These are phyloP conservation scores for Drosophila subsilvestris DNA, from an alignment of 2,888 invertebrate genomes.

Conservation along the genomic window DNA sequence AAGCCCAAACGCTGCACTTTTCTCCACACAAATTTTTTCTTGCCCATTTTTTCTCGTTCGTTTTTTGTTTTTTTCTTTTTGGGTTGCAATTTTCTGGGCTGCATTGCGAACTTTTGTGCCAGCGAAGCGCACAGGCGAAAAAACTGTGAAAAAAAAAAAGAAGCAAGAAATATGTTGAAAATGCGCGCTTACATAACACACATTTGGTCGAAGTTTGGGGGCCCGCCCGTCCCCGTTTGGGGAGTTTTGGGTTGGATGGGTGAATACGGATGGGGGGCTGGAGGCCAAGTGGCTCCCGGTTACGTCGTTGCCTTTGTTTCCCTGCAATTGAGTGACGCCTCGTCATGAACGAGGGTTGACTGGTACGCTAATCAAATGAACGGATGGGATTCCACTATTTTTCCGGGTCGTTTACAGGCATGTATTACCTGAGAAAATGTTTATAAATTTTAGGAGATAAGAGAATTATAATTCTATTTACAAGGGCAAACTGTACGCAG, in stretches of 20 bases:
- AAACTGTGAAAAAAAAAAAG: conserved; percentile 31
- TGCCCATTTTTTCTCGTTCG: conserved; percentile 2
- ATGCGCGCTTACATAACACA: conserved; percentile 50
- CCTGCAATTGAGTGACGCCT: conserved; percentile 35
- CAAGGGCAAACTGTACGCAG: no score
- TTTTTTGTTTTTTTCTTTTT: conserved; percentile 15
- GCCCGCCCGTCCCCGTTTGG: conserved; percentile 27
- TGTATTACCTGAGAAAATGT: no score
- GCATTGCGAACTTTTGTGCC: conserved; percentile 54
- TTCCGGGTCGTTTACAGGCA: no score
- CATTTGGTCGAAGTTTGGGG: conserved; percentile 38
- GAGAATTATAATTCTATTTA: no score
- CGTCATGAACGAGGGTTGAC: conserved; percentile 21
- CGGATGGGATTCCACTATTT: no score
- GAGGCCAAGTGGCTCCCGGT: conserved; percentile 38
- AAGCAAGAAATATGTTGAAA: conserved; percentile 43
- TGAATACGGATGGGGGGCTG: conserved; percentile 21
- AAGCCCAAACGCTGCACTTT: conserved; percentile 53
- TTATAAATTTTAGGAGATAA: no score
- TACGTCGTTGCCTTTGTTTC: conserved; percentile 44
- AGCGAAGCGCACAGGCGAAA: conserved; percentile 42
- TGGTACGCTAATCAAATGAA: background rate
- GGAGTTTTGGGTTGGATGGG: conserved; percentile 37
- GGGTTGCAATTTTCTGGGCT: conserved; percentile 29
- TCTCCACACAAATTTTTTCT: conserved; percentile 17